phyloP scores from a whole-genome alignment of 2,888 invertebrate genomes.

The Hemithea aestivaria region DNA sequence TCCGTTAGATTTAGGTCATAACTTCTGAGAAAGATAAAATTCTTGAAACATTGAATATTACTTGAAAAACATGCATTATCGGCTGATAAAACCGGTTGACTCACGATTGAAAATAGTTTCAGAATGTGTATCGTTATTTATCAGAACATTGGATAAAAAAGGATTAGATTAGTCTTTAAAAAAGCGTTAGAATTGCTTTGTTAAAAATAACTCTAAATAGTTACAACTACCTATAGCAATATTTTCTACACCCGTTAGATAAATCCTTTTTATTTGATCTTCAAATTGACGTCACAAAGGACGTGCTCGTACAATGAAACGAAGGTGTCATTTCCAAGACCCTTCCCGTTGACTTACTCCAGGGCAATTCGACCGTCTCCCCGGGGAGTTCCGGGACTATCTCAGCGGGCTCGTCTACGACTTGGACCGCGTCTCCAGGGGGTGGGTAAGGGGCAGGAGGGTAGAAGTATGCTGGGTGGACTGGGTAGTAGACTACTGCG shows the following conservation, averaged over 20 bases:
- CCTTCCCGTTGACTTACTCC: slow-evolving; percentile 63
- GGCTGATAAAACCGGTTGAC: slow-evolving; percentile 4
- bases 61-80: slow-evolving; percentile 12
- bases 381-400: slow-evolving; percentile 63
- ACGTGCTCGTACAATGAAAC: too few relatives aligned
- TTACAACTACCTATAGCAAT: too few relatives aligned
- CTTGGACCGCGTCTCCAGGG: slow-evolving; percentile 40
- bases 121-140: slow-evolving; percentile 15
- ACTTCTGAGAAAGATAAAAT: slow-evolving; percentile 2
- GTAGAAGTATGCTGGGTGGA: slow-evolving; percentile 69
- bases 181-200: not conserved
- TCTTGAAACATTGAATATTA: slow-evolving; percentile 4
- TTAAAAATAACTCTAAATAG: too few relatives aligned
- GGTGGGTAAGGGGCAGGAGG: slow-evolving; percentile 58
- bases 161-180: slow-evolving; percentile 14
- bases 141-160: slow-evolving; percentile 15
- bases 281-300: too few relatives aligned
- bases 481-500: slow-evolving; percentile 58
- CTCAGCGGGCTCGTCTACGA: slow-evolving; percentile 50
- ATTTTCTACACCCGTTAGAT: too few relatives aligned
- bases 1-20: not conserved
- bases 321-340: slow-evolving; percentile 51
- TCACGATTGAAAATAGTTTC: slow-evolving; percentile 16
- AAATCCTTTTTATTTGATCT: too few relatives aligned
- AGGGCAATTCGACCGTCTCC: slow-evolving; percentile 71